A percentile compares a stretch with the other conserved stretches of the same genome.
Conservation (phyloP, 2,888 invertebrate genomes). For the Teleogryllus oceanicus region DNA sequence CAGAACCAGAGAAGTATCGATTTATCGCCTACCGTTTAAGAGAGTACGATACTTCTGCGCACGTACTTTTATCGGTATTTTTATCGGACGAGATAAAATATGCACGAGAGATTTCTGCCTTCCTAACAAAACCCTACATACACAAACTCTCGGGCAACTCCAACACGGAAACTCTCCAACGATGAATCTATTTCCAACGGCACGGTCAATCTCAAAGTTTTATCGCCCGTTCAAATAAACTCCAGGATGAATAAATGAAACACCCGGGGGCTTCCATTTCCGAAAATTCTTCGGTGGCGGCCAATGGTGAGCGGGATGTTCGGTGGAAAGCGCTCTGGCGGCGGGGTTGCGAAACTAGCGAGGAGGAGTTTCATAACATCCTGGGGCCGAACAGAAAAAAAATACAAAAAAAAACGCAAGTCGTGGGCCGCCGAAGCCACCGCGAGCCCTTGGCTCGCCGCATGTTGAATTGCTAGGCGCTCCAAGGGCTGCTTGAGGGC, state of each 20-base stretch:
- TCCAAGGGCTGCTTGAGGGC: neutral
- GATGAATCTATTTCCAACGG: conserved; percentile 18
- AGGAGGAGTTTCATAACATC: neutral
- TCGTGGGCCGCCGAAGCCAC: neutral
- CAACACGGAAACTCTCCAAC: neutral
- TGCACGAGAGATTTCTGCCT: neutral
- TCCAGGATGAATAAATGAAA: conserved; percentile 1
- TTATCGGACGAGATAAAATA: neutral
- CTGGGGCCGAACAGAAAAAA: neutral
- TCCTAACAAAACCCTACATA: neutral
- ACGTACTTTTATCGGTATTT: neutral
- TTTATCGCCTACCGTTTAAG: neutral
- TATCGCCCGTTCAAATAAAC: neutral
- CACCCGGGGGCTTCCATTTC: neutral
- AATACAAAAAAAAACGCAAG: neutral
- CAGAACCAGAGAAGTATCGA: neutral
- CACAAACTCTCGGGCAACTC: neutral
- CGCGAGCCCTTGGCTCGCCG: neutral
- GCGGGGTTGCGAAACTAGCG: neutral
- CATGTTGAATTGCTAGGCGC: neutral
- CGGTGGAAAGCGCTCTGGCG: neutral
- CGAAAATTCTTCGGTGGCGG: conserved; percentile 8
- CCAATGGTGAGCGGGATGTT: neutral
- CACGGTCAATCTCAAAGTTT: neutral
- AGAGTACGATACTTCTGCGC: neutral